Evolutionary conservation across 1,140 invertebrate genomes (phyloP).

Genomic region (Cephus cinctus): DNA sequence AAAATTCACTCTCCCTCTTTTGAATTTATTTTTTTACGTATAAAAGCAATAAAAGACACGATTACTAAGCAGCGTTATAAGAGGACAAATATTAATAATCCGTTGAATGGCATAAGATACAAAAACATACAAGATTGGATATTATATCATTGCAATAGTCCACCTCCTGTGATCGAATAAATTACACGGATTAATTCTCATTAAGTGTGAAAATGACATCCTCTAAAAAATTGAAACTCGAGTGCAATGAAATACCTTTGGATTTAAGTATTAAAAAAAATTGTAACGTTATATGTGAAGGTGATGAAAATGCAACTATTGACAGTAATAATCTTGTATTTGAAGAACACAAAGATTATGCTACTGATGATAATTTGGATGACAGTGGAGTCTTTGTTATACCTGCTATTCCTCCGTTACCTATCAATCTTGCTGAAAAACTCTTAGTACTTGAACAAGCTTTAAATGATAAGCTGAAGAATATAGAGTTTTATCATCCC

Average conservation of each 20-base stretch:
- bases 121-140: too few species aligned
- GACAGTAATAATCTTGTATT: background rate
- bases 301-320: conserved; percentile 8
- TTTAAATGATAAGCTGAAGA: conserved; percentile 36
- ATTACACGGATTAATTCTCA: too few species aligned
- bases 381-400: background rate
- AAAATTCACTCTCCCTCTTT: too few species aligned
- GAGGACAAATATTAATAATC: too few species aligned
- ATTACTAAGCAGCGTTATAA: too few species aligned
- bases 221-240: conserved; percentile 23
- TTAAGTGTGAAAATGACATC: too few species aligned
- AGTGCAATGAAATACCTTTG: conserved; percentile 19
- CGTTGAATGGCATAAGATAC: too few species aligned
- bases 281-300: conserved; percentile 6
- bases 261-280: conserved; percentile 25
- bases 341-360: background rate
- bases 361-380: background rate
- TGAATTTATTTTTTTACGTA: too few species aligned
- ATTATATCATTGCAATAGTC: too few species aligned
- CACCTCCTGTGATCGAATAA: too few species aligned
- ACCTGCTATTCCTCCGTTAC: background rate
- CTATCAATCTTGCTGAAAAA: conserved; percentile 31
- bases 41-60: too few species aligned
- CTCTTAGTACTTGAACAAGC: conserved; percentile 44
- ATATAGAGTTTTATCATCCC: conserved; percentile 52